Base-by-base conservation (phyloP, 1,140 invertebrate genomes). In the Papilio polyxenes region DNA sequence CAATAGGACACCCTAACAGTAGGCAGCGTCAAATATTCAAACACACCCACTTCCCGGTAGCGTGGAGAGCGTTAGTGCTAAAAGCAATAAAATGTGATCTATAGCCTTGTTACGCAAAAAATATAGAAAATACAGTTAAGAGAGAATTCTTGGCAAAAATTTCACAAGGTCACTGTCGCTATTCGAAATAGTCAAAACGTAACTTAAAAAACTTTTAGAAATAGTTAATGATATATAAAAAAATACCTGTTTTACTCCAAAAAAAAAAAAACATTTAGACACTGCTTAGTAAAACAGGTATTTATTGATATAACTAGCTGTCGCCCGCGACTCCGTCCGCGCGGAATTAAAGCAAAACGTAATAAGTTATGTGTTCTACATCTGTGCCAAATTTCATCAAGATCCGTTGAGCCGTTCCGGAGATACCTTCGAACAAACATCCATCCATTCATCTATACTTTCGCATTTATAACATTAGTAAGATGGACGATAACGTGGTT, bases 51-150 rank as follows among this genome's bases (percentile, higher is more conserved):
- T 80, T 80, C 40, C 78, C 78, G 78, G 78, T 69, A 65, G 78
- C 44, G 78, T 48, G 44, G 56, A 65, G 59, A 80, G 78, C 59
- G 78, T 80, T 80, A 80, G 78, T 80, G 78, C 78, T 49, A 80
- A 80, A 80, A 80, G 78, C 59, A 80, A 80, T 80, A 80, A 80
- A 80, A 65, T 62, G 77, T 80, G 78, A 80, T 80, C 56, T 65
- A 80, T 80, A 69, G 78, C 40, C 59, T 80, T 80, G 56, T 80
- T 80, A 80, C 78, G 40, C 44, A 59, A 65, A 65, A 80, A 80
- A 69, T 80, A 80, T 69, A 80, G 78, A 65, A 76, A 76, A 80
- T 40, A n/a, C 44, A 44, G 44, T 80, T 80, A 44, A 31, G 37
- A 65, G n/a, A 80, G 31, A 80, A 65, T 80, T 65, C 78, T 80